Base-by-base conservation (phyloP, 2,797 vertebrate species). In the Scleropages formosus region DNA sequence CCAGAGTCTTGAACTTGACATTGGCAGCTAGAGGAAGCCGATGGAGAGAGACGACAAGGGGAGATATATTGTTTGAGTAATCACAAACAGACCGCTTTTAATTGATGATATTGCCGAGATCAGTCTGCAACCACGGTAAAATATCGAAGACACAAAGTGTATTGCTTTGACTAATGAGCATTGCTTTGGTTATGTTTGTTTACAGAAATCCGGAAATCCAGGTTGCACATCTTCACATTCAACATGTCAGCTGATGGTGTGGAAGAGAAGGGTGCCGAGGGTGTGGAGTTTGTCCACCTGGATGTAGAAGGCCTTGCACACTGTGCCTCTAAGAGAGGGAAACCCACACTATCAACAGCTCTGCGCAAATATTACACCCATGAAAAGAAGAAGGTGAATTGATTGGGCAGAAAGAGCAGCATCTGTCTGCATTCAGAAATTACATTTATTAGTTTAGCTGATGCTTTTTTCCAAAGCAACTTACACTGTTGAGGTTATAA, bases 371-470 rank as follows among this genome's bases (percentile, higher is more conserved):
- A 87, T 78, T 93, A 92, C 81, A 83, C 86, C 3, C 84, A 90
- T 80, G 91, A 90, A 78, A 95, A 92, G 87, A 95, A 93, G 82
- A 94, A 92, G 93, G 95, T 96, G 85, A 83, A 85, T 76, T 60
- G 31, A 26, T 4, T 61, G 39, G 11, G 26, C 8, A 7, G 9
- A 24, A n/a, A 12, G 49, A 18, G 4, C 65, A 44, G 49, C 15
- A 2, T 27, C 39, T 31, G 16, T 4, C 16, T 4, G 12, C 56
- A 31, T 27, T 44, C 9, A 46, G 15, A 53, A 58, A 39, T 31
- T 46, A 24, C n/a, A n/a, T n/a, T n/a, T n/a, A n/a, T n/a, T n/a
- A n/a, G n/a, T n/a, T n/a, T n/a, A n/a, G n/a, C n/a, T n/a, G n/a
- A n/a, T n/a, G n/a, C n/a, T n/a, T n/a, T n/a, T n/a, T n/a, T n/a